Conservation (phyloP, 2,113 vertebrate genomes). For the Cynoglossus semilaevis region DNA sequence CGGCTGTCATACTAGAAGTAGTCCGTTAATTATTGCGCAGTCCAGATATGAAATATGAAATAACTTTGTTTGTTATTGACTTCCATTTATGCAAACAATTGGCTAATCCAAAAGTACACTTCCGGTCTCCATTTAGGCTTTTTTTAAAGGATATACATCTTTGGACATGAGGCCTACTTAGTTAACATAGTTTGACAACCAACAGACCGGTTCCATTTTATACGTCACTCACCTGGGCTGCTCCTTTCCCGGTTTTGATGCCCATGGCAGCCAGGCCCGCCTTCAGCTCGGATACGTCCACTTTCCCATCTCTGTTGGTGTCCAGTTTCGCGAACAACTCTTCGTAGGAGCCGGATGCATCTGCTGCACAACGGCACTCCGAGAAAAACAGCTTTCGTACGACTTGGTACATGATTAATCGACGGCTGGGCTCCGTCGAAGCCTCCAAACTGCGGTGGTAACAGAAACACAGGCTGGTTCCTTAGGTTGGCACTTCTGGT, state of each 20-base stretch:
- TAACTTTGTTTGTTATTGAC: too few species aligned
- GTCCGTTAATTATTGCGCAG: too few species aligned
- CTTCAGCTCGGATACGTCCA: constrained; percentile 88
- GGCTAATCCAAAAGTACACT: too few species aligned
- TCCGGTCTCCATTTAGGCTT: too few species aligned
- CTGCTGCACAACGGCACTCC: constrained; percentile 69
- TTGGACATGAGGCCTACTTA: too few species aligned
- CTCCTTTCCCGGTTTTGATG: constrained; percentile 76
- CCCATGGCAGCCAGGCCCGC: constrained; percentile 84
- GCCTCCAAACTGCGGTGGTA: not conserved
- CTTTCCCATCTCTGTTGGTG: constrained; percentile 85
- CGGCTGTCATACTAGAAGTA: too few species aligned
- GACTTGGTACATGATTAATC: constrained; percentile 47
- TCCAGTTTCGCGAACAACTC: constrained; percentile 87
- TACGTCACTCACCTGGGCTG: constrained; percentile 79
- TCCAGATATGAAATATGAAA: too few species aligned
- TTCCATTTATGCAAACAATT: too few species aligned
- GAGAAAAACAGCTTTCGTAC: constrained; percentile 67
- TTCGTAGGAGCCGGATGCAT: constrained; percentile 74
- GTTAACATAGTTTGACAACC: too few species aligned
- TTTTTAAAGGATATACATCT: too few species aligned
- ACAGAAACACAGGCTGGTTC: constrained; percentile 8
- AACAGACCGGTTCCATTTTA: too few species aligned
- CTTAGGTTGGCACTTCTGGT: constrained; percentile 38
- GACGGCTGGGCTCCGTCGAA: constrained; percentile 5